phyloP scores from a whole-genome alignment of 1,140 invertebrate genomes.

The Homalodisca vitripennis region DNA sequence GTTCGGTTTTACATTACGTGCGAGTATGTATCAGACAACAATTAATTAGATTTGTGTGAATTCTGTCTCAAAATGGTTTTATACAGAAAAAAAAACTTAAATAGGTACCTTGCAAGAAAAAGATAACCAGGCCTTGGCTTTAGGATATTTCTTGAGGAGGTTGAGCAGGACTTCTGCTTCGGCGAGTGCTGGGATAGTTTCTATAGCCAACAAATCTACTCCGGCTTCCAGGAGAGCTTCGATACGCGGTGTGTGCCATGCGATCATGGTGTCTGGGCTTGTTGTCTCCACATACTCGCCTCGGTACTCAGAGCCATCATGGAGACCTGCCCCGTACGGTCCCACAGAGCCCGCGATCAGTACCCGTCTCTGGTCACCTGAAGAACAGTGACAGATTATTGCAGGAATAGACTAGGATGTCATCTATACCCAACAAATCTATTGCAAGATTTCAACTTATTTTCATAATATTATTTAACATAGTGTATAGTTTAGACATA shows the following conservation, averaged over 20 bases:
- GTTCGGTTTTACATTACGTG: too few relatives aligned
- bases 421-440: too few relatives aligned
- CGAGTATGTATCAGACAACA: too few relatives aligned
- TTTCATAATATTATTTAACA: too few relatives aligned
- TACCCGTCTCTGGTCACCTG: constrained; percentile 49
- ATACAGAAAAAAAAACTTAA: constrained; percentile 13
- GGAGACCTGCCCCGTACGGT: constrained; percentile 83
- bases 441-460: too few relatives aligned
- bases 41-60: too few relatives aligned
- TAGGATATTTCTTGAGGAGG: constrained; percentile 69
- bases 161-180: constrained; percentile 81
- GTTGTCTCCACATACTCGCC: constrained; percentile 76
- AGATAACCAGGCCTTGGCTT: constrained; percentile 75
- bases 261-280: constrained; percentile 61
- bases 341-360: constrained; percentile 82
- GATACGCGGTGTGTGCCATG: constrained; percentile 80
- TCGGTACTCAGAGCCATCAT: constrained; percentile 88
- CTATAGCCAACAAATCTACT: constrained; percentile 80
- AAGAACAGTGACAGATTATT: too few relatives aligned
- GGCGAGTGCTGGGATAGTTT: constrained; percentile 80
- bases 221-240: constrained; percentile 71
- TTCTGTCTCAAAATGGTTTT: too few relatives aligned
- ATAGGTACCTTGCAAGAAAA: constrained; percentile 73
- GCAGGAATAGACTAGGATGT: too few relatives aligned
- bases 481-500: too few relatives aligned